A percentile compares a stretch with the other conserved stretches of the same genome.
Evolutionary conservation across 2,888 invertebrate genomes (phyloP).

Genomic region (Neoascia interrupta): DNA sequence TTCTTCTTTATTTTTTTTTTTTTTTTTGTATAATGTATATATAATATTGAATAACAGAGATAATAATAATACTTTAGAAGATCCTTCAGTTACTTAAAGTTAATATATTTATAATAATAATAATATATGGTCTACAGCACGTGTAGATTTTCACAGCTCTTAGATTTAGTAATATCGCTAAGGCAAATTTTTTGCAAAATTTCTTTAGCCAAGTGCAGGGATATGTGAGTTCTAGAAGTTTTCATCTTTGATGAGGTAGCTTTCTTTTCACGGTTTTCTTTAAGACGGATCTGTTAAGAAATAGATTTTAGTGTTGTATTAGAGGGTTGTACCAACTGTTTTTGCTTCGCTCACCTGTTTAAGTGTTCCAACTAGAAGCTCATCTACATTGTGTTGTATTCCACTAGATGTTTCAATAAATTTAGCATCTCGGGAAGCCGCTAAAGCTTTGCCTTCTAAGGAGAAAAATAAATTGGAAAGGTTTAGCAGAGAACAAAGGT

Average conservation of each 20-base stretch:
- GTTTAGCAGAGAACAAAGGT: too few species aligned
- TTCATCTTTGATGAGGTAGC: conserved; percentile 85
- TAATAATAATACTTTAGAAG: conserved; percentile 62
- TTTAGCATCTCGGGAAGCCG: conserved; percentile 93
- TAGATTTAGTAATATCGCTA: conserved; percentile 91
- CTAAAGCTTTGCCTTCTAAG: conserved; percentile 94
- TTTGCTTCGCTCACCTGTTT: conserved; percentile 84
- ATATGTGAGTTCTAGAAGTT: conserved; percentile 89
- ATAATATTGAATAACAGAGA: conserved; percentile 34
- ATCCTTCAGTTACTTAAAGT: conserved; percentile 47
- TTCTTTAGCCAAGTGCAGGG: conserved; percentile 89
- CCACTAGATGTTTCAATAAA: conserved; percentile 98
- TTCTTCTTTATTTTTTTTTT: too few species aligned
- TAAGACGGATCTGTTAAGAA: conserved; percentile 84
- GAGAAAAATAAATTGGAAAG: too few species aligned
- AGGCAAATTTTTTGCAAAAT: conserved; percentile 91
- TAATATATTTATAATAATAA: conserved; percentile 22
- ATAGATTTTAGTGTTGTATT: not conserved
- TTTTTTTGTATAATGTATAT: not conserved
- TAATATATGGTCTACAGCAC: conserved; percentile 82
- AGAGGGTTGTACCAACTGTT: not conserved
- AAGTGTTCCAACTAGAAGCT: conserved; percentile 94
- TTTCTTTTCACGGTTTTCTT: conserved; percentile 88
- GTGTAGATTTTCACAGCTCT: conserved; percentile 92
- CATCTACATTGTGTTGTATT: conserved; percentile 97